Conservation (phyloP, 1,140 invertebrate species). For the Tigriopus japonicus region DNA sequence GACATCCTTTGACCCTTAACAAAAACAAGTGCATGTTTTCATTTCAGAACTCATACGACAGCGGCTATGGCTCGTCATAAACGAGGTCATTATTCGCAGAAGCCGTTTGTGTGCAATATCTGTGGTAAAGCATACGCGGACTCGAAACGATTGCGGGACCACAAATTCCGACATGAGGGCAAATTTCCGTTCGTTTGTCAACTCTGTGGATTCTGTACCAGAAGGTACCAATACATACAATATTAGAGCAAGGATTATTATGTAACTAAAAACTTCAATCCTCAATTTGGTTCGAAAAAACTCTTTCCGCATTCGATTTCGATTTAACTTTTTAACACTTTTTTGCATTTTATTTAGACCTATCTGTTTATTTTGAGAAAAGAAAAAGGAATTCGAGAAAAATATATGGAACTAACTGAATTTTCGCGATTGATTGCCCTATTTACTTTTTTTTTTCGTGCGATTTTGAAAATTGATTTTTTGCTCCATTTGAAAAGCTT, state of each 20-base stretch:
- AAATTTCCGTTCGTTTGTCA: conserved; percentile 19
- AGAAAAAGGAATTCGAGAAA: too few relatives aligned
- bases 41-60: conserved; percentile 8
- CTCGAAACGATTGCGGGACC: conserved; percentile 18
- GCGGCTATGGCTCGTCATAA: conserved; percentile 19
- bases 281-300: neutral
- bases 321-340: too few relatives aligned
- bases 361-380: too few relatives aligned
- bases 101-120: conserved; percentile 20
- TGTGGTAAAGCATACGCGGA: conserved; percentile 20
- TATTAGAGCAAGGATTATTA: too few relatives aligned
- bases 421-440: too few relatives aligned
- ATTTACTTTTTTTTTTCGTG: too few relatives aligned
- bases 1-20: too few relatives aligned
- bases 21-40: conserved; percentile 2
- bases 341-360: too few relatives aligned
- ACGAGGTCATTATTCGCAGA: conserved; percentile 18
- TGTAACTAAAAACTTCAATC: neutral
- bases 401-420: too few relatives aligned
- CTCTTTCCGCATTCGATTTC: too few relatives aligned
- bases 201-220: conserved; percentile 14
- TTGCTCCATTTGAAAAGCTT: too few relatives aligned
- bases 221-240: neutral
- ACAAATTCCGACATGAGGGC: conserved; percentile 18
- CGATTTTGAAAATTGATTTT: too few relatives aligned